Evolutionary conservation across 64 coral and sea anemone genomes (phyloP).

Genomic region (Anthopleura sola): DNA sequence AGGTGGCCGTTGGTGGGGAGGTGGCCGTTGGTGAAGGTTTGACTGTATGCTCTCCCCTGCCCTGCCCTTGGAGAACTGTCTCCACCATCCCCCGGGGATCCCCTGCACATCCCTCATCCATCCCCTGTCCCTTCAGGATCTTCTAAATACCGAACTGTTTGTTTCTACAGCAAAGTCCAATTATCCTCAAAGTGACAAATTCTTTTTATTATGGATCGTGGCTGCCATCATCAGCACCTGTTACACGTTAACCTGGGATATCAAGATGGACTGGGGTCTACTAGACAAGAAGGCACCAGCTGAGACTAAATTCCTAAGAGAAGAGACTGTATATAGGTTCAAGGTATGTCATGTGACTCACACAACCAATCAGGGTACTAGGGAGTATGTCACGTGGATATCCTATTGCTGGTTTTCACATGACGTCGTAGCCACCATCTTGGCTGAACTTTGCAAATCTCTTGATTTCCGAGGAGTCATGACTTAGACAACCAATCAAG

Average conservation of each 20-base stretch:
- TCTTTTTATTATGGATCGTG: slow-evolving; percentile 85
- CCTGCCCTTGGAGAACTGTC: too few species aligned
- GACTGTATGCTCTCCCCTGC: too few species aligned
- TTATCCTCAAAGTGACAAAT: slow-evolving; percentile 46
- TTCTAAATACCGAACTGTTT: neutral
- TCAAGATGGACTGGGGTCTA: slow-evolving; percentile 99
- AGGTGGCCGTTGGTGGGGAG: too few species aligned
- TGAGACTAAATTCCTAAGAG: slow-evolving; percentile 81
- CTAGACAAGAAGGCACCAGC: slow-evolving; percentile 66
- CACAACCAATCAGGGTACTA: neutral
- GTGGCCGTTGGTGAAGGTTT: too few species aligned
- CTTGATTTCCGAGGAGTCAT: too few species aligned
- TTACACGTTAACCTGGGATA: slow-evolving; percentile 95
- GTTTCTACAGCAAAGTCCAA: slow-evolving; percentile 47
- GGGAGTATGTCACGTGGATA: neutral
- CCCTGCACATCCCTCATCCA: too few species aligned
- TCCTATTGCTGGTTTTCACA: neutral
- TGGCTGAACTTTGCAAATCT: too few species aligned
- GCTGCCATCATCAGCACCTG: slow-evolving; percentile 80
- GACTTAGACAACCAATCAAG: too few species aligned
- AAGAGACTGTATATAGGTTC: slow-evolving; percentile 93
- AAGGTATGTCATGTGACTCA: slow-evolving; percentile 51
- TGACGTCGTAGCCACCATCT: too few species aligned
- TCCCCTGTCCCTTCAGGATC: too few species aligned
- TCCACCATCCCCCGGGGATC: too few species aligned